Evolutionary conservation across 2,888 invertebrate genomes (phyloP), one percentile per base, ranked within the genome.

Genomic region (Invenusta paracnida): DNA sequence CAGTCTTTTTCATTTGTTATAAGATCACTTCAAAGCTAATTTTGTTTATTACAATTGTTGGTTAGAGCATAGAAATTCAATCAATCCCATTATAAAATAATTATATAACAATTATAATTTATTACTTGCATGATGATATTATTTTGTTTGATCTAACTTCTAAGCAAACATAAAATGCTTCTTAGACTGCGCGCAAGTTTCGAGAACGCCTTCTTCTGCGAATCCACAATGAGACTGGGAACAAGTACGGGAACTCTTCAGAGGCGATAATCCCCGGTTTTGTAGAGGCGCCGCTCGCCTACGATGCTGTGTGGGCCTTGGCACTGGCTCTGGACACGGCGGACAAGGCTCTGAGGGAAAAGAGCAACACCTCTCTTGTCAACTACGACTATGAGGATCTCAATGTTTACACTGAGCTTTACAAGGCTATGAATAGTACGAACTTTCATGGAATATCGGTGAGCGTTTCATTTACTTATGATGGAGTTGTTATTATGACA

Each of bases 301-400:
- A 99, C 91, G 99, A 99, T 92, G 99, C 99, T 11, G 96, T 99
- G 83, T 99, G 99, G 99, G 96, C 98, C 67, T 95, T 98, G 31
- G 98, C 98, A 67, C 93, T 99, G 90, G 97, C 99, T 23, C 96
- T 99, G 90, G 98, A 99, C 92, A 97, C 96, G 92, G 97, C 98
- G 1, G 89, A 90, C 31, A 87, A 87, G 27, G 89, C 88, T 90
- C 91, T 87, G 66, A n/a, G 87, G 87, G 29, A 13, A n/a, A n/a
- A 30, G n/a, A 31, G 23, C 11, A 86, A 85, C 85, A 17, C 27
- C 5, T 27, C 86, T 2, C 25, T 86, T 30, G 85, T 13, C 29
- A 67, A 79, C n/a, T 81, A 82, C 67, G 27, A 30, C 23, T 87
- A 87, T 79, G n/a, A 87, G 13, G 99, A 99, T 92, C 95, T 95